phyloP scores from a whole-genome alignment of 2,113 vertebrate genomes.

The Ceyx margarethae region DNA sequence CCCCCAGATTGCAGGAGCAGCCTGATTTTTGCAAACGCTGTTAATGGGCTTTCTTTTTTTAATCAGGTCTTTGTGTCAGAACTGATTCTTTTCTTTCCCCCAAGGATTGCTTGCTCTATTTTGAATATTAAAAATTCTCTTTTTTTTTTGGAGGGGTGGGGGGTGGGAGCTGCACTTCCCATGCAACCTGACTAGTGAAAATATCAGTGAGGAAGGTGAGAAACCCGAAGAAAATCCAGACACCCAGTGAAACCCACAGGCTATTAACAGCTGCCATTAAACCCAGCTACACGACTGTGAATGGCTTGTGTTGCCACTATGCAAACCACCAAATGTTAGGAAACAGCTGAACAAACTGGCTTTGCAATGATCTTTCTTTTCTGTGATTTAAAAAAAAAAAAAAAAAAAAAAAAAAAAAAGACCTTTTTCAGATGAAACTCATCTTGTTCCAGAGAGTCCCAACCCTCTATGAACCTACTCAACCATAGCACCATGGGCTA shows the following conservation, averaged over 20 bases:
- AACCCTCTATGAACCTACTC: constrained; percentile 35
- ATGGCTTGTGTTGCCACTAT: not conserved
- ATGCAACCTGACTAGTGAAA: constrained; percentile 17
- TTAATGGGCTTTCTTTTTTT: constrained; percentile 65
- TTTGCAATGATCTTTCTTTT: not conserved
- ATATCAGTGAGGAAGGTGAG: not conserved
- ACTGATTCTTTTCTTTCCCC: not conserved
- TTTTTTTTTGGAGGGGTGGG: not conserved
- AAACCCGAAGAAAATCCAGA: not conserved
- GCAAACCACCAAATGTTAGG: not conserved
- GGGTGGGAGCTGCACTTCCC: not conserved
- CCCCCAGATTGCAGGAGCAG: not conserved
- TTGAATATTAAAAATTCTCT: constrained; percentile 13
- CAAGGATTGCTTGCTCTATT: constrained; percentile 58
- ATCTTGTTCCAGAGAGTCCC: not conserved
- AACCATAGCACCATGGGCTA: not conserved
- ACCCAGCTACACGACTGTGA: not conserved
- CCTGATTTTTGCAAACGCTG: constrained; percentile 44
- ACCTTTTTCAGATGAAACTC: not conserved
- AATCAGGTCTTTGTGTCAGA: constrained; percentile 61
- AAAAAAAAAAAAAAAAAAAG: not conserved
- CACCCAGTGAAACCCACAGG: not conserved
- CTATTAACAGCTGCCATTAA: not conserved
- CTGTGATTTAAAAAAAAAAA: not conserved
- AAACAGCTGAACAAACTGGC: not conserved